Conservation (phyloP, 35 echinoderm and acorn worm genomes). For the Nesometra sesokonis region DNA sequence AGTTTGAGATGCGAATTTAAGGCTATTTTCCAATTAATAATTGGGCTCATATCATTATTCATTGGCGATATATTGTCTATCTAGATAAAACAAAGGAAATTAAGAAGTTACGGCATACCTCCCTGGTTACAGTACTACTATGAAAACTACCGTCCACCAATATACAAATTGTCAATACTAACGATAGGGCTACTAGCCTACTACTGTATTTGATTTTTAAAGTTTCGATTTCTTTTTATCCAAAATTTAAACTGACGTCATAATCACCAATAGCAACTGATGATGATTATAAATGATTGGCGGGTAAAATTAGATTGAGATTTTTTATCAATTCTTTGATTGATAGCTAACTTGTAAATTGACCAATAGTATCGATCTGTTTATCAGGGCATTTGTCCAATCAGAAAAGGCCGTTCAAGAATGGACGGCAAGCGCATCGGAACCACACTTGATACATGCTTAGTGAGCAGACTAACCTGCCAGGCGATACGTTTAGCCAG, state of each 20-base stretch:
- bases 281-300: background rate
- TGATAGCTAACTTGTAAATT: background rate
- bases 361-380: background rate
- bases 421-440: background rate
- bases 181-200: too few relatives aligned
- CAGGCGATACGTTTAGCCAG: background rate
- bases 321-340: background rate
- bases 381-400: background rate
- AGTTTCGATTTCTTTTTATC: too few relatives aligned
- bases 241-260: background rate
- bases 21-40: too few relatives aligned
- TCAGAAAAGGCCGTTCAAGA: background rate
- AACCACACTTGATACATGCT: background rate
- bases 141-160: too few relatives aligned
- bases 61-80: too few relatives aligned
- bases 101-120: too few relatives aligned
- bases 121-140: too few relatives aligned
- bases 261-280: background rate
- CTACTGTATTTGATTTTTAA: too few relatives aligned
- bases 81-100: too few relatives aligned
- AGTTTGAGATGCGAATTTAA: too few relatives aligned
- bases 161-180: too few relatives aligned
- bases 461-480: background rate
- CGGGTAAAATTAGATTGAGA: background rate
- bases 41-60: too few relatives aligned